Conservation (phyloP, 2,797 vertebrate species). For the Chelmon rostratus region DNA sequence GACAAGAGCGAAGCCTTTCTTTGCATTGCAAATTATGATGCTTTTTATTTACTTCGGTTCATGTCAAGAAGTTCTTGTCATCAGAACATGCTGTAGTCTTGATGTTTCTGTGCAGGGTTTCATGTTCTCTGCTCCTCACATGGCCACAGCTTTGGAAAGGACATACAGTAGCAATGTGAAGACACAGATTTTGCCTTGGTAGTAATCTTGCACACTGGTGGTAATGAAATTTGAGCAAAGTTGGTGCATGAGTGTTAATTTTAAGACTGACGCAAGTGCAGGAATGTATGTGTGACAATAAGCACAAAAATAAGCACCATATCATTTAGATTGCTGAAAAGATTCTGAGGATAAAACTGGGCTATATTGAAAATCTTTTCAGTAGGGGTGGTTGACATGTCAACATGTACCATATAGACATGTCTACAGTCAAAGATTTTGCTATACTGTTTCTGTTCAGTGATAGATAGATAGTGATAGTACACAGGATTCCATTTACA, state of each 20-base stretch:
- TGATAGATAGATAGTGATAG: no score
- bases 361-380: not conserved
- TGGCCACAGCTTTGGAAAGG: slow-evolving; percentile 16
- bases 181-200: slow-evolving; percentile 11
- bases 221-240: slow-evolving; percentile 69
- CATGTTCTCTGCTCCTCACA: slow-evolving; percentile 1
- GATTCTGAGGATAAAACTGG: not conserved
- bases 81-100: slow-evolving; percentile 21
- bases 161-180: slow-evolving; percentile 11
- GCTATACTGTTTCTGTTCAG: not conserved
- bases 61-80: slow-evolving; percentile 58
- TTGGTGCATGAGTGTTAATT: slow-evolving; percentile 49
- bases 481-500: not conserved
- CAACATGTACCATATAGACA: not conserved
- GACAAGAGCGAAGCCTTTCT: slow-evolving; percentile 59
- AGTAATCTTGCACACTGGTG: slow-evolving; percentile 63
- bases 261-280: slow-evolving; percentile 17
- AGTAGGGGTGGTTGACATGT: not conserved
- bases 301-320: slow-evolving; percentile 22
- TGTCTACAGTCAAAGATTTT: not conserved
- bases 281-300: not conserved
- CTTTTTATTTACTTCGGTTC: slow-evolving; percentile 59
- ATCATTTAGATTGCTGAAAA: not conserved
- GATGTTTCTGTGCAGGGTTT: slow-evolving; percentile 25
- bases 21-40: slow-evolving; percentile 84